Evolutionary conservation across 2,797 vertebrate genomes (phyloP).

Genomic region (Tolypeutes matacus): DNA sequence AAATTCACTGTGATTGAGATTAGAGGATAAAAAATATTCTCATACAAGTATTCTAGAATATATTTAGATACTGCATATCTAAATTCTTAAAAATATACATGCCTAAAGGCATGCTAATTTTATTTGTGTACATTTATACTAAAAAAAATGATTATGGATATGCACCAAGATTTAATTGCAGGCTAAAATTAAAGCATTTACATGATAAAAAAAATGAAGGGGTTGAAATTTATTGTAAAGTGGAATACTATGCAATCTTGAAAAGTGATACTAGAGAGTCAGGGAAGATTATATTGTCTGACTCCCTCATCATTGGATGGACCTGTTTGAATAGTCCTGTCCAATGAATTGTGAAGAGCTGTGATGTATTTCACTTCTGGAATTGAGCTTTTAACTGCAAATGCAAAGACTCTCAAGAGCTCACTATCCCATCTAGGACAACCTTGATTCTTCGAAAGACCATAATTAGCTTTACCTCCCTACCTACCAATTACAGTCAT

Average conservation of each 20-base stretch:
- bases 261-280: background rate
- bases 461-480: background rate
- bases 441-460: background rate
- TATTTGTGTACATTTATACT: background rate
- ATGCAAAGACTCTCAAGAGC: background rate
- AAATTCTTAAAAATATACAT: background rate
- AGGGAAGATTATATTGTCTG: background rate
- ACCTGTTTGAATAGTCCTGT: background rate
- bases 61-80: background rate
- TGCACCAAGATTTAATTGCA: background rate
- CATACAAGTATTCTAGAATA: background rate
- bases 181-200: background rate
- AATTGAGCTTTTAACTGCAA: background rate
- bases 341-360: background rate
- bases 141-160: background rate
- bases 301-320: background rate
- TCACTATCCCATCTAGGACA: background rate
- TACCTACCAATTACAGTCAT: background rate
- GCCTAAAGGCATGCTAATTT: background rate
- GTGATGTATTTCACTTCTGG: background rate
- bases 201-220: background rate
- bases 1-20: background rate
- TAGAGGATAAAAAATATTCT: background rate
- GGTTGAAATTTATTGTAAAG: background rate
- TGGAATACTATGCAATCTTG: background rate